Base-by-base conservation (phyloP, 2,888 invertebrate species). In the Xylophagus ater region DNA sequence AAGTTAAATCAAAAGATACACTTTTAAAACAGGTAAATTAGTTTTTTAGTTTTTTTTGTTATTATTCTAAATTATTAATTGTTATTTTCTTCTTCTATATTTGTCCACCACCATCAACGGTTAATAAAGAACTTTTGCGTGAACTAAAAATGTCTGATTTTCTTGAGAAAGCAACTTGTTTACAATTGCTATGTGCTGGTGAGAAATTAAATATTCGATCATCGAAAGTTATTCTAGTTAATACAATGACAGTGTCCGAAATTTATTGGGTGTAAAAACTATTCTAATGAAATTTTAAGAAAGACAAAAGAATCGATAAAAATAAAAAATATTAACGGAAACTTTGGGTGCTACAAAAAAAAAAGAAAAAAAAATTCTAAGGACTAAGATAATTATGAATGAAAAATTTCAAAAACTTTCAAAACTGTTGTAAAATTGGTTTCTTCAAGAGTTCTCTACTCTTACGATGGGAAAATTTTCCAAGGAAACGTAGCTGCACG, bases 201-300 rank as follows among this genome's bases (percentile, higher is more conserved):
- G 84, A 83, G 59, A 81, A 81, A 57, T 71, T 86, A 44, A 85
- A 84, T 60, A 76, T 82, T 40, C 74, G 84, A 42, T 80, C 81
- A 29, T 81, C 84, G 34, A 85, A 85, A 62, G 81, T 87, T 51
- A 76, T 81, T 36, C 74, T 89, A 40, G 78, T 89, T 49, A 76
- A 81, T 86, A 87, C 67, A 87, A 85, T 52, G 85, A 87, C 54
- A 81, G 78, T 60, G 81, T 89, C 49, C 74, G 76, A 53, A 80
- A 82, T 65, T 72, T 88, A 58, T 71, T 88, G 53, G 84, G 81
- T 59, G 81, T 87, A 42, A 86, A 87, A 66, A 78, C 78, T 46
- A 75, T 81, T 48, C 66, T 77, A 48, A 76, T 85, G 64, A 71
- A 74, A 68, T 73, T 74, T 70, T 72, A 71, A 58, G 47, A 45